phyloP scores from a whole-genome alignment of 1,140 invertebrate genomes.

The Lerema accius region DNA sequence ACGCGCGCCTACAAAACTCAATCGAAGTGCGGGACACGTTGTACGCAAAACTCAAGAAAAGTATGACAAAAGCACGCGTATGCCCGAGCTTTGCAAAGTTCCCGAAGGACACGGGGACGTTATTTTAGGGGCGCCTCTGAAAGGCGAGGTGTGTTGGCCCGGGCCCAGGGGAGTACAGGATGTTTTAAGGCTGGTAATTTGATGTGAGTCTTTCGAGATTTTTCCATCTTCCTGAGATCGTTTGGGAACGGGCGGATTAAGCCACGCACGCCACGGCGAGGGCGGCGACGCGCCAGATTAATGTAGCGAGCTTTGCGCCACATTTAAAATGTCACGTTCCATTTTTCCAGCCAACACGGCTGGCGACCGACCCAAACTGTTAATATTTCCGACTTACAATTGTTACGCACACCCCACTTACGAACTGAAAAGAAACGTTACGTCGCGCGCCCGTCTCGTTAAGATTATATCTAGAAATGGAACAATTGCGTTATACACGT shows the following conservation, averaged over 20 bases:
- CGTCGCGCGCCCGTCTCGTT: not conserved
- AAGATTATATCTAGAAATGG: conserved; percentile 4
- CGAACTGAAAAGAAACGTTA: not conserved
- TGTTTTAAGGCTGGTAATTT: conserved; percentile 79
- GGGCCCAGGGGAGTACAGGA: conserved; percentile 65
- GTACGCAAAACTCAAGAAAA: conserved; percentile 73
- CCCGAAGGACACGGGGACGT: conserved; percentile 68
- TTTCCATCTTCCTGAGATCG: conserved; percentile 72
- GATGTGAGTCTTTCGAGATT: conserved; percentile 77
- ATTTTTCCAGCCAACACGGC: conserved; percentile 71
- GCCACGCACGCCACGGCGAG: conserved; percentile 66
- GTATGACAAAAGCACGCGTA: conserved; percentile 78
- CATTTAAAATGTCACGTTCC: conserved; percentile 79
- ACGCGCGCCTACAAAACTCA: conserved; percentile 59
- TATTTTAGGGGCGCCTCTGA: conserved; percentile 71
- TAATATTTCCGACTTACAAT: conserved; percentile 52
- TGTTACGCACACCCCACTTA: conserved; percentile 20
- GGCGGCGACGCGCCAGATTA: conserved; percentile 78
- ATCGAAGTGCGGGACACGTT: conserved; percentile 71
- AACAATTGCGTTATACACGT: conserved; percentile 10
- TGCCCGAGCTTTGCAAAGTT: conserved; percentile 69
- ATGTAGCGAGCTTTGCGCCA: conserved; percentile 75
- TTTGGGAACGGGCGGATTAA: conserved; percentile 68
- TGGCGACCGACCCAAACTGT: conserved; percentile 52
- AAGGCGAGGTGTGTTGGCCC: conserved; percentile 71